These are phyloP conservation scores for Leuciscus idus DNA, from an alignment of 2,113 vertebrate species.

Conservation along the genomic window DNA sequence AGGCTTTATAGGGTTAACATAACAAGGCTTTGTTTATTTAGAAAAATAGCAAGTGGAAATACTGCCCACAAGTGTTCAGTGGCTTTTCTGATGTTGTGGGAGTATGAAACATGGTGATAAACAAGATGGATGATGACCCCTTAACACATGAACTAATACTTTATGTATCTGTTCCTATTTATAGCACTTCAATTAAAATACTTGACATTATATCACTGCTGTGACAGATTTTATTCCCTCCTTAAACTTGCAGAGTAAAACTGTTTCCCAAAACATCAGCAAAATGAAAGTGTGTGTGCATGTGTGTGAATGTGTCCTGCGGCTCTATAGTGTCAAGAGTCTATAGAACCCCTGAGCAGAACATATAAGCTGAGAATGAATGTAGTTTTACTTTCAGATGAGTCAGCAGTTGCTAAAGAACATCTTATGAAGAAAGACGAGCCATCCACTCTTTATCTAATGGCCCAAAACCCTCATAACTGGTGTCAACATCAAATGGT, in stretches of 20 bases:
- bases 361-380: conserved; percentile 45
- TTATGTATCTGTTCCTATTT: neutral
- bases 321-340: conserved; percentile 13
- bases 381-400: conserved; percentile 50
- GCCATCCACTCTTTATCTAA: conserved; percentile 55
- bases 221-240: neutral
- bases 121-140: too few relatives aligned
- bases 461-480: conserved; percentile 50
- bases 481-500: conserved; percentile 58
- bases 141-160: neutral
- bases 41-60: neutral
- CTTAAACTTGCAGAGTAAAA: neutral
- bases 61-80: conserved; percentile 17
- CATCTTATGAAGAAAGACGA: conserved; percentile 43
- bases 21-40: conserved; percentile 1
- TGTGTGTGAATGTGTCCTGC: conserved; percentile 24
- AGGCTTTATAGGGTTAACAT: neutral
- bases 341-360: conserved; percentile 36
- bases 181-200: neutral
- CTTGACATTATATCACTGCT: neutral
- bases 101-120: neutral
- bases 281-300: conserved; percentile 11
- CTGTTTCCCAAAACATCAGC: neutral
- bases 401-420: conserved; percentile 52
- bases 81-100: neutral